Evolutionary conservation across 2,797 vertebrate species (phyloP).

Genomic region (Oreochromis mossambicus): DNA sequence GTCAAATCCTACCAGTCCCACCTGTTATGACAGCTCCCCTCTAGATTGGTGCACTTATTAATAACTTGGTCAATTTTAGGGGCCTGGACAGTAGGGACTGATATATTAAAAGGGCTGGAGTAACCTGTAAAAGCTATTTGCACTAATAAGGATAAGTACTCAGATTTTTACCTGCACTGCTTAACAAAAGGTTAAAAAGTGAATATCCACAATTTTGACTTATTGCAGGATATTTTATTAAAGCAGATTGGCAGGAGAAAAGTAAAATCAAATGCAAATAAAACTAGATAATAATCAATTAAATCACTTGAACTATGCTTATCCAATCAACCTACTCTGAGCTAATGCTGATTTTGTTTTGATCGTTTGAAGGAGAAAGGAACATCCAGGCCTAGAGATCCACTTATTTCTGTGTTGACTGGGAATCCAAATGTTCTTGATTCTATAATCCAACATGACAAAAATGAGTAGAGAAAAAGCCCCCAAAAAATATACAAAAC

Average conservation of each 20-base stretch:
- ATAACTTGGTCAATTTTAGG: neutral
- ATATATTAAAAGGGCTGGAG: neutral
- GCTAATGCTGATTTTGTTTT: neutral
- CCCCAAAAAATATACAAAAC: fast-evolving
- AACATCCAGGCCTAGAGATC: neutral
- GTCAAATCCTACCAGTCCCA: neutral
- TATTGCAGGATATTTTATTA: neutral
- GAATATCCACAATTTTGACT: neutral
- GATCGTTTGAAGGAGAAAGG: neutral
- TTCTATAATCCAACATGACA: neutral
- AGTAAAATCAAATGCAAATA: neutral
- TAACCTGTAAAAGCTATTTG: neutral
- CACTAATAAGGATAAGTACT: neutral
- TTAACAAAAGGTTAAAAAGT: neutral
- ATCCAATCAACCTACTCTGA: neutral
- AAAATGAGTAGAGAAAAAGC: neutral
- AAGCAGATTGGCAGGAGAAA: neutral
- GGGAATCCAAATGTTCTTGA: neutral
- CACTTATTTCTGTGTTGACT: neutral
- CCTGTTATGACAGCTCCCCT: neutral
- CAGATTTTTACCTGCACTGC: fast-evolving
- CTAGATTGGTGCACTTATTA: neutral
- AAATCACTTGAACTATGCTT: neutral
- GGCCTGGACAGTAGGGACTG: neutral
- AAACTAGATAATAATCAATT: neutral